These are phyloP conservation scores for Monodelphis domestica DNA, from an alignment of 2,797 vertebrate species.

Conservation along the genomic window DNA sequence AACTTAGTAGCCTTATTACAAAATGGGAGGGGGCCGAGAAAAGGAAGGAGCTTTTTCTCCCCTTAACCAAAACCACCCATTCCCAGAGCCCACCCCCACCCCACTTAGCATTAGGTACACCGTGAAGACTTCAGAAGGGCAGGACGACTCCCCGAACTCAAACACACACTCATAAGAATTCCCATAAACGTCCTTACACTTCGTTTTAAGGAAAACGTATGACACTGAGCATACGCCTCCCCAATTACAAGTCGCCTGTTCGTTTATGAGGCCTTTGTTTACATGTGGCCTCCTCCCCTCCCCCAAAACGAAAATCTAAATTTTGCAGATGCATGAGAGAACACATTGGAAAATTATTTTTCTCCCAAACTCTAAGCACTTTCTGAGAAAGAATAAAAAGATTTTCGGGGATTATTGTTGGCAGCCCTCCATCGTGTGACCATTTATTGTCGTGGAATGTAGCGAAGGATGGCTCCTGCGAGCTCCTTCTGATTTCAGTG, in stretches of 20 bases:
- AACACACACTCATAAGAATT: constrained; percentile 17
- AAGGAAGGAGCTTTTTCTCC: neutral
- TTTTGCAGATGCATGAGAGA: constrained; percentile 58
- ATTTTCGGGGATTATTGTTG: constrained; percentile 25
- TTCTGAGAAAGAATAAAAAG: constrained; percentile 58
- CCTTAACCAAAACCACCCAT: neutral
- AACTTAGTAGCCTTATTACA: neutral
- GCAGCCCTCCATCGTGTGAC: constrained; percentile 59
- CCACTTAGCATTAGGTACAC: neutral
- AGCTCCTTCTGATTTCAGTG: constrained; percentile 82
- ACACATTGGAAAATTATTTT: constrained; percentile 63
- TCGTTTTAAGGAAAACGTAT: constrained; percentile 5
- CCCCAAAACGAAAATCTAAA: constrained; percentile 50
- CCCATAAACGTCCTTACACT: constrained; percentile 45
- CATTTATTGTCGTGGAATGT: constrained; percentile 74
- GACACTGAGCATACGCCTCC: neutral
- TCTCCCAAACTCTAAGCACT: constrained; percentile 37
- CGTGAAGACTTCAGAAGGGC: constrained; percentile 4
- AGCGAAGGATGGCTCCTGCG: constrained; percentile 64
- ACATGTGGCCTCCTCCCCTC: neutral
- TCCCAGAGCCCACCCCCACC: neutral
- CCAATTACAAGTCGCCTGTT: constrained; percentile 22
- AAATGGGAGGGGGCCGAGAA: neutral
- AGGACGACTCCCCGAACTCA: constrained; percentile 20
- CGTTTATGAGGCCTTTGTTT: constrained; percentile 69